phyloP scores from a whole-genome alignment of 1,140 invertebrate species.

The Sycophila sp. region DNA sequence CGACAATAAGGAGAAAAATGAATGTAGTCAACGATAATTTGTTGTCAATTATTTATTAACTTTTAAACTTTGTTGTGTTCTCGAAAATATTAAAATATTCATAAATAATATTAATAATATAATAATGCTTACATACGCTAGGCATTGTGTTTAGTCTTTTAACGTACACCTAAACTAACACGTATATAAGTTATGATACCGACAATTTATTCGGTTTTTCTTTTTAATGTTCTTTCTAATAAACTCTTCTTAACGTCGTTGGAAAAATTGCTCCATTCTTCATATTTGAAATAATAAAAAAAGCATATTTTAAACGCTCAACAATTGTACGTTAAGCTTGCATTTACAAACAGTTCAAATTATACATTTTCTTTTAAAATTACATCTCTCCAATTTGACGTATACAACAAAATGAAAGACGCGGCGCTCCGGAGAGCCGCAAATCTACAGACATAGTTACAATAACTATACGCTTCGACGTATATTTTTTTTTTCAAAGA shows the following conservation, averaged over 20 bases:
- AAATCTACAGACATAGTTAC: background rate
- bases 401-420: background rate
- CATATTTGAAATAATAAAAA: constrained; percentile 16
- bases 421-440: background rate
- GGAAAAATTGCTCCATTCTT: constrained; percentile 1
- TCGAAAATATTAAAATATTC: constrained; percentile 59
- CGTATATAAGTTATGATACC: constrained; percentile 41
- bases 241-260: background rate
- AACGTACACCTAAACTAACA: constrained; percentile 55
- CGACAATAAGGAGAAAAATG: too few relatives aligned
- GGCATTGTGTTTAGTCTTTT: constrained; percentile 60
- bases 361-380: constrained; percentile 8
- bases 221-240: constrained; percentile 26
- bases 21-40: too few relatives aligned
- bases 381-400: background rate
- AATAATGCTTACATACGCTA: constrained; percentile 53
- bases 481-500: constrained; percentile 11
- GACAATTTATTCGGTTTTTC: constrained; percentile 28
- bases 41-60: constrained; percentile 51
- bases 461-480: background rate
- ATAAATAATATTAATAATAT: constrained; percentile 56
- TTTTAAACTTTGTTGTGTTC: constrained; percentile 51
- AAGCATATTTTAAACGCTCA: constrained; percentile 22
- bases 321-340: constrained; percentile 31
- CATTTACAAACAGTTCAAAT: constrained; percentile 10